These are phyloP conservation scores for Psammodynastes pulverulentus DNA, from an alignment of 2,113 vertebrate genomes.

Conservation along the genomic window DNA sequence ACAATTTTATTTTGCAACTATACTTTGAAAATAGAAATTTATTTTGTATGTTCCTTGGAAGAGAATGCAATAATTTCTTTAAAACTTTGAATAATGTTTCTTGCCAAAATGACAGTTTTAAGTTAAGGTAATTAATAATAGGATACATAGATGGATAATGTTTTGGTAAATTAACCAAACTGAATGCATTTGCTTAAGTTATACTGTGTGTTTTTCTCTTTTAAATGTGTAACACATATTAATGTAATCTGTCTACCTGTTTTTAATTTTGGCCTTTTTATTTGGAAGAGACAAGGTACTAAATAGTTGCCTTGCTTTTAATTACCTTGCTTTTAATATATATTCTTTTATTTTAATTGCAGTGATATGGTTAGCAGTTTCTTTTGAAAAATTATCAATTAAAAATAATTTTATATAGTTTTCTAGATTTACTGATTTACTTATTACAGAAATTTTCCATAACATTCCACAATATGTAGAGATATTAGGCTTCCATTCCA, in stretches of 20 bases:
- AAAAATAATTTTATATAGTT: background rate
- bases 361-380: background rate
- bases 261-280: slow-evolving; percentile 57
- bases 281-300: background rate
- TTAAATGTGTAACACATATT: slow-evolving; percentile 60
- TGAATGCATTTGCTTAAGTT: slow-evolving; percentile 57
- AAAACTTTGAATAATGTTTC: slow-evolving; percentile 41
- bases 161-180: slow-evolving; percentile 62
- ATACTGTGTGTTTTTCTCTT: slow-evolving; percentile 60
- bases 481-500: background rate
- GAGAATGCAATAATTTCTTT: background rate
- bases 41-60: slow-evolving; percentile 22
- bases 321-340: background rate
- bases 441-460: background rate
- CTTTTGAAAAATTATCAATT: background rate
- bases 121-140: slow-evolving; percentile 38
- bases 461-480: background rate
- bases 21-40: background rate
- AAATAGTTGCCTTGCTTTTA: background rate
- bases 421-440: background rate
- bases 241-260: slow-evolving; percentile 49
- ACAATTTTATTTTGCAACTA: background rate
- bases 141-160: slow-evolving; percentile 36
- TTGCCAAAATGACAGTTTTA: slow-evolving; percentile 42
- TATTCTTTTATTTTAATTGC: background rate